Evolutionary conservation across 2,888 invertebrate genomes (phyloP).

Genomic region (Epirrhoe alternata): DNA sequence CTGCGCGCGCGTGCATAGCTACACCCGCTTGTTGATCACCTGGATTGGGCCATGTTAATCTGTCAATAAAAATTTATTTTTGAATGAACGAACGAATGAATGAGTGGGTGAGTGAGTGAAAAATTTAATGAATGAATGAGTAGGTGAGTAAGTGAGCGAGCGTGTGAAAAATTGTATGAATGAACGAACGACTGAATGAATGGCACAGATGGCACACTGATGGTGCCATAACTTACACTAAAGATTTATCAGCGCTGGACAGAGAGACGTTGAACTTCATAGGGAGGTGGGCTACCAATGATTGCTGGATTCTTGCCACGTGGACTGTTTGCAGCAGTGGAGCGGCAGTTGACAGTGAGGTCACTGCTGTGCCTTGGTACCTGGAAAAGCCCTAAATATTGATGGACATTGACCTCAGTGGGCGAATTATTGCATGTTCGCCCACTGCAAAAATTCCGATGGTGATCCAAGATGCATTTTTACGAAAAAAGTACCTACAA

Average conservation of each 20-base stretch:
- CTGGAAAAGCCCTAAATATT: slow-evolving; percentile 46
- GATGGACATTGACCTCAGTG: no score
- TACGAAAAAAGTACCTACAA: no score
- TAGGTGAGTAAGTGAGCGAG: no score
- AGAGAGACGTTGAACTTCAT: slow-evolving; percentile 80
- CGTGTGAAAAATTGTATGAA: no score
- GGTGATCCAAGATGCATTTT: no score
- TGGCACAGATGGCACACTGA: no score
- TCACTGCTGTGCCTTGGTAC: slow-evolving; percentile 74
- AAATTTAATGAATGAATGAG: no score
- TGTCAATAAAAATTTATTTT: slow-evolving; percentile 38
- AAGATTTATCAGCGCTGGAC: slow-evolving; percentile 52
- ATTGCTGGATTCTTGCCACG: slow-evolving; percentile 88
- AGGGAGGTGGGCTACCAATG: slow-evolving; percentile 87
- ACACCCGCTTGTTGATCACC: slow-evolving; percentile 72
- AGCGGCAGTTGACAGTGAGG: slow-evolving; percentile 83
- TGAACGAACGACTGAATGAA: no score
- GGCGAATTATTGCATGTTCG: no score
- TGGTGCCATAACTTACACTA: slow-evolving; percentile 62
- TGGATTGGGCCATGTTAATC: slow-evolving; percentile 72
- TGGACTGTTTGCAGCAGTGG: slow-evolving; percentile 87
- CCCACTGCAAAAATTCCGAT: no score
- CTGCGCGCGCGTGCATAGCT: slow-evolving; percentile 73
- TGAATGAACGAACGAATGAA: no score
- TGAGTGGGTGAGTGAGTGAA: no score